These are phyloP conservation scores for Rhogogaster chlorosoma DNA, from an alignment of 2,888 invertebrate species.

Conservation along the genomic window DNA sequence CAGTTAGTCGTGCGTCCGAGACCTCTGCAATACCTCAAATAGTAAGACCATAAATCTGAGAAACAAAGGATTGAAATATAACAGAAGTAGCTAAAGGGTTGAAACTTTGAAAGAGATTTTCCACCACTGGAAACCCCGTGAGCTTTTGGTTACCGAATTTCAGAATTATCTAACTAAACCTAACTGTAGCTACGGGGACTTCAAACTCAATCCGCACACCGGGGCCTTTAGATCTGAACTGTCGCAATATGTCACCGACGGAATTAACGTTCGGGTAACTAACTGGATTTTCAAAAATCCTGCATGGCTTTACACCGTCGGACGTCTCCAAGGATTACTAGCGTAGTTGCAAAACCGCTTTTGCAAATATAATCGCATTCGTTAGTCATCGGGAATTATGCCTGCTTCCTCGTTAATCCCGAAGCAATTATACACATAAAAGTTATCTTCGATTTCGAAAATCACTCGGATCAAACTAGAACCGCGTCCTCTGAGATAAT, in stretches of 20 bases:
- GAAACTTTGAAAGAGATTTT: constrained; percentile 47
- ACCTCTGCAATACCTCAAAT: constrained; percentile 30
- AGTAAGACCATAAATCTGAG: constrained; percentile 61
- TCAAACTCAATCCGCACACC: constrained; percentile 19
- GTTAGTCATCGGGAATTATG: constrained; percentile 18
- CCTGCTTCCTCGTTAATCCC: not conserved
- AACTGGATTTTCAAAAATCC: constrained; percentile 49
- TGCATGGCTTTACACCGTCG: constrained; percentile 46
- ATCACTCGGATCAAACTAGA: not conserved
- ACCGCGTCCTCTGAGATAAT: not conserved
- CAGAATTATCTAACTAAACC: constrained; percentile 42
- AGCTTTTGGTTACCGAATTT: constrained; percentile 36
- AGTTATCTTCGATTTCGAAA: not conserved
- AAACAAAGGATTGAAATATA: constrained; percentile 62
- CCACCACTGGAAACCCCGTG: constrained; percentile 13
- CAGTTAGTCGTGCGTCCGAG: constrained; percentile 47
- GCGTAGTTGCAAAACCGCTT: constrained; percentile 13
- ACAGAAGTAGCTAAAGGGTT: constrained; percentile 59
- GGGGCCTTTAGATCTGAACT: constrained; percentile 2
- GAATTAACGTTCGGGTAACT: constrained; percentile 48
- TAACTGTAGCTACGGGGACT: constrained; percentile 10
- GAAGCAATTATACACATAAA: not conserved
- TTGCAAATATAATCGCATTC: constrained; percentile 42
- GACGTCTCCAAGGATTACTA: constrained; percentile 40
- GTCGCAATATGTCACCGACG: constrained; percentile 27